Evolutionary conservation across 2,113 vertebrate species (phyloP), one percentile per base, ranked within the genome.

Genomic region (Nothoprocta pentlandii): DNA sequence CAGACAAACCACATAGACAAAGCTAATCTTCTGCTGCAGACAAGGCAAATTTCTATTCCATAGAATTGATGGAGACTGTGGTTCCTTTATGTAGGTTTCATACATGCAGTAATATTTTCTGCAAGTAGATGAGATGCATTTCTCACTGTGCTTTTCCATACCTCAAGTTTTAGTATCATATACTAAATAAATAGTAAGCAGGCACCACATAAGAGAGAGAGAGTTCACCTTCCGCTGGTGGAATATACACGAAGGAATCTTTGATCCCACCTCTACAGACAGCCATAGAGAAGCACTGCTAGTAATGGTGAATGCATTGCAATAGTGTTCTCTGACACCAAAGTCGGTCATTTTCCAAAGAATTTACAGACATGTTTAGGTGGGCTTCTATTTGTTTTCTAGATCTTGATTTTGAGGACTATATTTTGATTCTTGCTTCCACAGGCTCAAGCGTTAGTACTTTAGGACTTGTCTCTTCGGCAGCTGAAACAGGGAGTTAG

Each of bases 231-330:
- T 23, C 30, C 36, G 26, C 34, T 30, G n/a, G 28, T 34, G 49
- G 59, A 3, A 2, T 32, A 20, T 0, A 2, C 10, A 59, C 2
- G 0, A 22, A 63, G 16, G 6, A 8, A 20, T 20, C 8, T 77
- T 46, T 39, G 12, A 0, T 62, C n/a, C 62, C n/a, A 44, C 10
- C 5, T 0, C 41, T n/a, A 19, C 54, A 32, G 71, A 5, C 0
- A 59, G 76, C 42, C 46, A n/a, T 15, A 10, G 23, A 2, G 10
- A 26, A 39, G 36, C n/a, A 6, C 26, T 0, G 0, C 34, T 77
- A 63, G 20, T 26, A 69, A 17, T 5, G 12, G 0, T 14, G 25
- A 73, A 7, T 44, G 63, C 84, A 16, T 68, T 26, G 34, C 41
- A 41, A 19, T 49, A 12, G 16, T 2, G 5, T 39, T 6, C 0